A percentile compares a stretch with the other conserved stretches of the same genome.
These are phyloP conservation scores for Ethmia dodecea DNA, from an alignment of 2,888 invertebrate genomes.

Conservation along the genomic window DNA sequence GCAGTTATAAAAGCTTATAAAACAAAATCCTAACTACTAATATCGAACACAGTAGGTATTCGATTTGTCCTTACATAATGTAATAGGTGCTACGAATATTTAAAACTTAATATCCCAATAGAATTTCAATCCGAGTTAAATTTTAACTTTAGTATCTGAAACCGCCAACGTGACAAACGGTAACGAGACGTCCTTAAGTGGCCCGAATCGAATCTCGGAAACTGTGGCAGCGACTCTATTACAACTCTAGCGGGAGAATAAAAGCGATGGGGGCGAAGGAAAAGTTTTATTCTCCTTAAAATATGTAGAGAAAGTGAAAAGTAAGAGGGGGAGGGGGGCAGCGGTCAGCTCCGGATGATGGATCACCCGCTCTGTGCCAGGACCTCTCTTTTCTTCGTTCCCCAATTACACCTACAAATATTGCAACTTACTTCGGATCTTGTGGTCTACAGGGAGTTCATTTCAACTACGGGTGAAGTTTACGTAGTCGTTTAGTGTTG, in stretches of 20 bases:
- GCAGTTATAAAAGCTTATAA: no score
- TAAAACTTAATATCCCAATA: conserved; percentile 45
- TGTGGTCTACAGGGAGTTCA: no score
- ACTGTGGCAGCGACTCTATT: conserved; percentile 45
- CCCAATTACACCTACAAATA: conserved; percentile 68
- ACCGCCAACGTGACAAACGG: conserved; percentile 37
- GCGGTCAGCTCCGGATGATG: conserved; percentile 75
- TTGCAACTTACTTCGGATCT: conserved; percentile 36
- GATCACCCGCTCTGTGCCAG: conserved; percentile 63
- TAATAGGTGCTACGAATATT: conserved; percentile 22
- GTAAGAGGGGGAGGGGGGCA: conserved; percentile 63
- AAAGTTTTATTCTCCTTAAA: conserved; percentile 77
- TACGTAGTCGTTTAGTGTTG: no score
- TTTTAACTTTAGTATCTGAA: conserved; percentile 47
- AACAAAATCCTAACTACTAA: no score
- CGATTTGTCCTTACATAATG: no score
- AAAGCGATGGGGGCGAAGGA: conserved; percentile 53
- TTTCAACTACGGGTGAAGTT: no score
- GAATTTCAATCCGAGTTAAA: conserved; percentile 43
- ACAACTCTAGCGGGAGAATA: conserved; percentile 55
- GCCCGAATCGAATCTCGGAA: conserved; percentile 37
- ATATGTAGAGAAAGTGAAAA: conserved; percentile 79
- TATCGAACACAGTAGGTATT: no score
- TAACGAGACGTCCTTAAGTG: conserved; percentile 56
- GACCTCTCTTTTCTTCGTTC: conserved; percentile 58